Percentiles rank a stretch among this genome's conserved stretches.
These are phyloP conservation scores for Meloidogyne exigua DNA, from an alignment of 1,140 invertebrate genomes.

Conservation along the genomic window DNA sequence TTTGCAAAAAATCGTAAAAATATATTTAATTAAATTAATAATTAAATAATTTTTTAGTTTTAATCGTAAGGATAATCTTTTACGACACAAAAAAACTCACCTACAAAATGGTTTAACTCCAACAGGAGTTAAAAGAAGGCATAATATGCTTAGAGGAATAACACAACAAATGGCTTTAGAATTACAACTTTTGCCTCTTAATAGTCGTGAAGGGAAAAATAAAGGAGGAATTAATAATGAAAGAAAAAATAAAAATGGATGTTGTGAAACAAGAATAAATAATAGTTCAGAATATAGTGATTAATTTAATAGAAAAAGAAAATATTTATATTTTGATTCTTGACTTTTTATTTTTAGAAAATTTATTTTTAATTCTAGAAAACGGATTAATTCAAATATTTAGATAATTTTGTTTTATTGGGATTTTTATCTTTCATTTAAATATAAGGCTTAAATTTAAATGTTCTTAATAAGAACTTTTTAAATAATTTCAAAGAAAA, in stretches of 20 bases:
- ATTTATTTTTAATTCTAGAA: not conserved
- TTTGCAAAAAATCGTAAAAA: conserved; percentile 53
- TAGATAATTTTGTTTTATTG: not conserved
- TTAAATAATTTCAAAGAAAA: no score
- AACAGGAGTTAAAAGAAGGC: conserved; percentile 14
- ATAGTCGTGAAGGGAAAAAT: not conserved
- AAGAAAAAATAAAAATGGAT: not conserved
- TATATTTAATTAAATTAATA: not conserved
- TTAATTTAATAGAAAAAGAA: not conserved
- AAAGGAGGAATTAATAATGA: not conserved
- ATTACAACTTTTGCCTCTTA: not conserved
- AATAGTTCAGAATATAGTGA: not conserved
- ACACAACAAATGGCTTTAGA: not conserved
- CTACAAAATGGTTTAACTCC: conserved; percentile 40
- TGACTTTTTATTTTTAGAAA: not conserved
- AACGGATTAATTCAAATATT: not conserved
- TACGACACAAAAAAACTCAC: conserved; percentile 61
- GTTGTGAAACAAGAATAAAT: not conserved
- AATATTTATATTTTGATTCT: not conserved
- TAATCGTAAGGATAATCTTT: conserved; percentile 60
- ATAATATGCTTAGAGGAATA: conserved; percentile 24
- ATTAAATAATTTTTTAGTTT: conserved; percentile 41
- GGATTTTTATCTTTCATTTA: not conserved
- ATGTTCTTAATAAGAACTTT: no score
- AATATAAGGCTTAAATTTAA: no score